These are phyloP conservation scores for Habrosyne pyritoides DNA, from an alignment of 2,888 invertebrate species.

Conservation along the genomic window DNA sequence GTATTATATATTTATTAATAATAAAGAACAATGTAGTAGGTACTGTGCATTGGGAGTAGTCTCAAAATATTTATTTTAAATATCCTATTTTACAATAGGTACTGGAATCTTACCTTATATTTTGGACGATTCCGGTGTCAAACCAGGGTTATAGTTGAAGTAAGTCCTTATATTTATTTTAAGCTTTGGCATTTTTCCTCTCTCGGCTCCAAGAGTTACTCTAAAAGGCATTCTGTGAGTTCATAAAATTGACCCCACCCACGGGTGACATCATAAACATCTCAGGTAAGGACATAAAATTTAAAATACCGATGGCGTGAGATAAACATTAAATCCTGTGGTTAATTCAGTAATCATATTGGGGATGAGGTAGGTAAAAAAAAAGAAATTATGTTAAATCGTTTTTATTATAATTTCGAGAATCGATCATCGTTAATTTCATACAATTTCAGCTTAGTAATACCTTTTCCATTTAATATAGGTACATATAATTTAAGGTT, in stretches of 20 bases:
- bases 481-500: constrained; percentile 29
- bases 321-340: constrained; percentile 9
- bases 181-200: no score
- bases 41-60: no score
- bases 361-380: no score
- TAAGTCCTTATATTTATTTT: no score
- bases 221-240: neutral
- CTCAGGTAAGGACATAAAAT: constrained; percentile 34
- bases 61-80: no score
- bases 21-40: no score
- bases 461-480: neutral
- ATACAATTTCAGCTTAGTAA: neutral
- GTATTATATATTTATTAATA: no score
- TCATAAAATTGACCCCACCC: constrained; percentile 1
- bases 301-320: constrained; percentile 21
- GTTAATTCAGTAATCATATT: neutral
- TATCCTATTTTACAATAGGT: no score
- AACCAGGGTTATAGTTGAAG: no score
- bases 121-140: no score
- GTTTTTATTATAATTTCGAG: neutral
- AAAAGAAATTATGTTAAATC: neutral
- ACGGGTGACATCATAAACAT: constrained; percentile 26
- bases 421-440: neutral
- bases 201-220: neutral
- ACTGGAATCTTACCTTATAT: no score